These are phyloP conservation scores for Misgurnus mizolepis DNA, from an alignment of 2,113 vertebrate species.

Conservation along the genomic window DNA sequence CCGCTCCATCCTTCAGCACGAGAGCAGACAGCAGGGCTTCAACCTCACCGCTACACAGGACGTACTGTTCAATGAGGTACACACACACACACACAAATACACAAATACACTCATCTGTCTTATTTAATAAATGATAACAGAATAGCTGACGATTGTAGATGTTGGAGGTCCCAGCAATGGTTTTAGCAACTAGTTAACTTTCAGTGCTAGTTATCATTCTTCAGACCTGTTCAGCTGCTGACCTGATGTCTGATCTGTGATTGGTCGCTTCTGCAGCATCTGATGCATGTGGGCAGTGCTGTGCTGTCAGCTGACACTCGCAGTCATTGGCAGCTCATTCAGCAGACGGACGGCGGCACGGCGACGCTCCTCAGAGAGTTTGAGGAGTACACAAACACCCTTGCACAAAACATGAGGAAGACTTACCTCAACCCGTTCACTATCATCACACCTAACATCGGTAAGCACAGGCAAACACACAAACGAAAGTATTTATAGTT, in stretches of 20 bases:
- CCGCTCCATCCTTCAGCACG: slow-evolving; percentile 81
- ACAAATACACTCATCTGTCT: background rate
- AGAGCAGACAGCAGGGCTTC: slow-evolving; percentile 88
- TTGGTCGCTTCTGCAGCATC: slow-evolving; percentile 75
- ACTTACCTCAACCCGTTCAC: slow-evolving; percentile 97
- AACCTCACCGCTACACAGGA: slow-evolving; percentile 90
- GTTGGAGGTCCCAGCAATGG: too few relatives aligned
- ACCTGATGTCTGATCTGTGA: background rate
- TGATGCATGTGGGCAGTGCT: slow-evolving; percentile 88
- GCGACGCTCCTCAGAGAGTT: slow-evolving; percentile 85
- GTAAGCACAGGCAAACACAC: slow-evolving; percentile 70
- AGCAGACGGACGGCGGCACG: slow-evolving; percentile 88
- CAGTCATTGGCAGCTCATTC: slow-evolving; percentile 92
- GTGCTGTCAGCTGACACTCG: slow-evolving; percentile 83
- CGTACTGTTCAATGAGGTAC: slow-evolving; percentile 92
- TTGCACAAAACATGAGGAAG: slow-evolving; percentile 95
- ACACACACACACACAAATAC: slow-evolving; percentile 6
- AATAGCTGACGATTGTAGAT: too few relatives aligned
- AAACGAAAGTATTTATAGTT: background rate
- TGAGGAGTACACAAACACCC: slow-evolving; percentile 87
- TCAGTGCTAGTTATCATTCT: too few relatives aligned
- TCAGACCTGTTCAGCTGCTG: background rate
- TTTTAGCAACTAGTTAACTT: too few relatives aligned
- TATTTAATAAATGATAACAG: background rate
- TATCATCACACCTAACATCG: slow-evolving; percentile 92